These are phyloP conservation scores for Turdus rufiventris DNA, from an alignment of 2,113 vertebrate genomes.

Conservation along the genomic window DNA sequence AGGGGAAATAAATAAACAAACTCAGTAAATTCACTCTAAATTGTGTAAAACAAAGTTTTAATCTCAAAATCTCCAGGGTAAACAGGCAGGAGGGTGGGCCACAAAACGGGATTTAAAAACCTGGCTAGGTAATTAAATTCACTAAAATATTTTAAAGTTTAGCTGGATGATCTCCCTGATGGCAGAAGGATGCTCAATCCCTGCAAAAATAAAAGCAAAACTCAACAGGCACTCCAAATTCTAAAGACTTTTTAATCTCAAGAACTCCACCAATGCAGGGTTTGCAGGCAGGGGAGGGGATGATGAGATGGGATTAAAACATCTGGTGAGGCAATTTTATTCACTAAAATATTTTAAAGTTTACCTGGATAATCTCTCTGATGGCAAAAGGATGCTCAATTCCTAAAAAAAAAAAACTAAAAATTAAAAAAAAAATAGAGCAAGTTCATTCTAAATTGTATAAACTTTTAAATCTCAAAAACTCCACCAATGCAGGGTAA, in stretches of 20 bases:
- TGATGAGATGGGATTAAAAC: conserved; percentile 52
- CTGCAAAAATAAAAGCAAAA: too few relatives aligned
- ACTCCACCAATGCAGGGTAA: not conserved
- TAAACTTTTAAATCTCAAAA: not conserved
- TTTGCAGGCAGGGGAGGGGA: not conserved
- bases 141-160: too few relatives aligned
- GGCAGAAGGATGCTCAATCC: not conserved
- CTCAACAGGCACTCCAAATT: too few relatives aligned
- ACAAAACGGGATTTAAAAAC: too few relatives aligned
- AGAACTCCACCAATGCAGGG: not conserved
- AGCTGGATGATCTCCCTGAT: too few relatives aligned
- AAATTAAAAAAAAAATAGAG: not conserved
- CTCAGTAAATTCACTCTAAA: not conserved
- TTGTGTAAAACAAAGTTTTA: not conserved
- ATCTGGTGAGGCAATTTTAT: conserved; percentile 66
- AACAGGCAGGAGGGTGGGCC: not conserved
- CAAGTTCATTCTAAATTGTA: not conserved
- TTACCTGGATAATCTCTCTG: not conserved
- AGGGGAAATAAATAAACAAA: too few relatives aligned
- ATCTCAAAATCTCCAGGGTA: not conserved
- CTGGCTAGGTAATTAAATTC: too few relatives aligned
- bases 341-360: not conserved
- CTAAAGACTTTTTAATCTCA: not conserved
- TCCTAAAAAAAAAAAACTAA: not conserved
- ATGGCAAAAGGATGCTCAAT: not conserved